phyloP scores from a whole-genome alignment of 2,797 vertebrate genomes.

The Premnoplex brunnescens region DNA sequence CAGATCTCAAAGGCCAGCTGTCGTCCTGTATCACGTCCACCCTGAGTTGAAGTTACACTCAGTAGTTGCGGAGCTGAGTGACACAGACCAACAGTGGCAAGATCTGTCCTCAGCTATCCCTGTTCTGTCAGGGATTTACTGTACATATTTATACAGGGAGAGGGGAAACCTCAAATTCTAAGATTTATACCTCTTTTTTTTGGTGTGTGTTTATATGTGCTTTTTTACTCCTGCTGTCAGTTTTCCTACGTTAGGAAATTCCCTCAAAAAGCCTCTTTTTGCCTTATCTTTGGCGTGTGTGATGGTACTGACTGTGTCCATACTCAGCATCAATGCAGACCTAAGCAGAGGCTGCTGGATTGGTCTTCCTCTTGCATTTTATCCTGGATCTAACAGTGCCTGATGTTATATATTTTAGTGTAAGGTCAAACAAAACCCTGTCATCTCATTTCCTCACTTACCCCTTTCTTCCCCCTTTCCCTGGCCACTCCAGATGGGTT shows the following conservation, averaged over 20 bases:
- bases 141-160: not conserved
- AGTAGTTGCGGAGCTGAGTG: not conserved
- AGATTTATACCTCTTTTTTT: not conserved
- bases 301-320: not conserved
- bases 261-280: not conserved
- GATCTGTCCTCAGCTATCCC: not conserved
- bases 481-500: not conserved
- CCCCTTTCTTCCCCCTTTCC: not conserved
- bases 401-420: not conserved
- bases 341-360: not conserved
- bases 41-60: not conserved
- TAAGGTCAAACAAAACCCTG: not conserved
- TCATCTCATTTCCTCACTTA: not conserved
- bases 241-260: not conserved
- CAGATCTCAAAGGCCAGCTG: conserved; percentile 7
- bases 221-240: not conserved
- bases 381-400: not conserved
- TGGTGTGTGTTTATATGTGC: rapidly evolving
- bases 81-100: not conserved
- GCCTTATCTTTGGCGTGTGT: not conserved
- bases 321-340: not conserved
- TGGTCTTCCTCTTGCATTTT: not conserved
- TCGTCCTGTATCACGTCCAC: not conserved
- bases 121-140: not conserved
- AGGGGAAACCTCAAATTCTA: not conserved